These are phyloP conservation scores for Bos taurus DNA, from an alignment of 2,113 vertebrate species.

Conservation along the genomic window DNA sequence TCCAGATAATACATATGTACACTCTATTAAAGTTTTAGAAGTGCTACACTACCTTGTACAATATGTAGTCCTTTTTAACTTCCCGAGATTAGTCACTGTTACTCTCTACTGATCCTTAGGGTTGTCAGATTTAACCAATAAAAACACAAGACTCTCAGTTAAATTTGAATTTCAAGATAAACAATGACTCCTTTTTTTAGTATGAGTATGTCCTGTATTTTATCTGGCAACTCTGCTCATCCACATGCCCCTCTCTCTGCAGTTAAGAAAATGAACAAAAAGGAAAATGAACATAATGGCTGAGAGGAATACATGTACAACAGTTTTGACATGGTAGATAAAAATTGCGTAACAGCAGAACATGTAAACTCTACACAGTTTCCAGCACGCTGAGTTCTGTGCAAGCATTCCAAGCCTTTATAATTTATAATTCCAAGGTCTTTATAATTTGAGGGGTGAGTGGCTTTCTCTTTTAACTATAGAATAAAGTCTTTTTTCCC, in stretches of 20 bases:
- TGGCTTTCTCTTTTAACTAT: background rate
- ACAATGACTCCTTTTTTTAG: background rate
- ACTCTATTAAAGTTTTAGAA: background rate
- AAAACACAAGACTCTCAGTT: background rate
- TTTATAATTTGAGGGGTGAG: background rate
- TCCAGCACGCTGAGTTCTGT: slow-evolving; percentile 5
- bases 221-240: background rate
- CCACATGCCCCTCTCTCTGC: background rate
- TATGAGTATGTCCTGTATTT: background rate
- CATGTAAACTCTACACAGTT: background rate
- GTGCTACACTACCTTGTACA: background rate
- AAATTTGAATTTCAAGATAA: slow-evolving; percentile 29
- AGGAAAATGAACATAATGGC: background rate
- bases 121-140: background rate
- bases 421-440: background rate
- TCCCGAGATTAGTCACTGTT: background rate
- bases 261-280: slow-evolving; percentile 1
- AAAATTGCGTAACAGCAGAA: background rate
- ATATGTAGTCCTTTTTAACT: background rate
- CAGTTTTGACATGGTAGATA: background rate
- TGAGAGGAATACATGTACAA: background rate
- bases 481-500: background rate
- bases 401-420: background rate
- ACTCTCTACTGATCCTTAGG: background rate
- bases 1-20: background rate